These are phyloP conservation scores for Panurus biarmicus DNA, from an alignment of 2,113 vertebrate genomes.

Conservation along the genomic window DNA sequence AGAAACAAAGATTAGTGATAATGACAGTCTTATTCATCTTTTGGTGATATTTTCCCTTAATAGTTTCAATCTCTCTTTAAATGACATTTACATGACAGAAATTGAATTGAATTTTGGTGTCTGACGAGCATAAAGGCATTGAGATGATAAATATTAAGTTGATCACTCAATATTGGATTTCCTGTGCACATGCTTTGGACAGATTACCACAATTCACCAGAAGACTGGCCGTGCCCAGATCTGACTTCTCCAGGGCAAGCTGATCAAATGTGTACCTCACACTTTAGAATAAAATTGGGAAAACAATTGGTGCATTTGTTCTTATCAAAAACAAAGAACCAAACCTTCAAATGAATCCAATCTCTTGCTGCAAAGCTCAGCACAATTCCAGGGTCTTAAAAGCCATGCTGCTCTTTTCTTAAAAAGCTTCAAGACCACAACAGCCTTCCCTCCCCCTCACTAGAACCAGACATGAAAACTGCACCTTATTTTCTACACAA, in stretches of 20 bases:
- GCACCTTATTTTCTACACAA: background rate
- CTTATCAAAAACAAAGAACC: background rate
- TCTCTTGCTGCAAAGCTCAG: background rate
- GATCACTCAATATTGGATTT: background rate
- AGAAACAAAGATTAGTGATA: background rate
- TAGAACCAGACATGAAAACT: background rate
- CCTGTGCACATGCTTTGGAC: background rate
- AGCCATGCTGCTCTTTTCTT: background rate
- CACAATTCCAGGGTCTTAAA: background rate
- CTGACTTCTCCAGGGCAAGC: background rate
- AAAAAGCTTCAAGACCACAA: background rate
- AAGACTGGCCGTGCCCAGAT: background rate
- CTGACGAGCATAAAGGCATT: background rate
- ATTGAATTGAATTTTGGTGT: background rate
- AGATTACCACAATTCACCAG: background rate
- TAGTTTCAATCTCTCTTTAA: background rate
- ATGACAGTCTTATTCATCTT: background rate
- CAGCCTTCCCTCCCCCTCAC: background rate
- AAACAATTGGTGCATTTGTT: background rate
- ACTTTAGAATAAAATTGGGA: background rate
- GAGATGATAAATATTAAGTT: background rate
- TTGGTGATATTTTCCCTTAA: background rate
- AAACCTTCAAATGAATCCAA: background rate
- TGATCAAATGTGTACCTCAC: fast-evolving
- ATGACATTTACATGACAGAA: background rate